Evolutionary conservation across 2,113 vertebrate genomes (phyloP).

Genomic region (Pelmatolapia mariae): DNA sequence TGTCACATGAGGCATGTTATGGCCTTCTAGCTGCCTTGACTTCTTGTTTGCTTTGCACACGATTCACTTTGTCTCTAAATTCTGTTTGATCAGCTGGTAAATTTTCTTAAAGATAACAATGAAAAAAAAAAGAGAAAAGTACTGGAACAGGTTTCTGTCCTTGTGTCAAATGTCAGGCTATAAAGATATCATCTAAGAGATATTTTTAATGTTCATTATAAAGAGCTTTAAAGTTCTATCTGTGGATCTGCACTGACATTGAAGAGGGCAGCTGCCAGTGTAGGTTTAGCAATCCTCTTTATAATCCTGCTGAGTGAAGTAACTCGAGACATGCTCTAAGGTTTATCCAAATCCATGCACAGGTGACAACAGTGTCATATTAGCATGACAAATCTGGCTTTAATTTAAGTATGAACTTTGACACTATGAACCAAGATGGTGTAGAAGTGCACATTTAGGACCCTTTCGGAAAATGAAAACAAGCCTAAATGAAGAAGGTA

Average conservation of each 20-base stretch:
- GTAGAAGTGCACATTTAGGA: background rate
- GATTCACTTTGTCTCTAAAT: background rate
- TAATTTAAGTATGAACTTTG: constrained; percentile 56
- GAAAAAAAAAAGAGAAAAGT: background rate
- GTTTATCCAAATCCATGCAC: constrained; percentile 45
- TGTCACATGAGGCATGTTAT: constrained; percentile 4
- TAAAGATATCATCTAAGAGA: background rate
- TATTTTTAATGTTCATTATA: background rate
- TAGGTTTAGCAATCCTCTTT: constrained; percentile 36
- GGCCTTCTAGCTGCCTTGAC: background rate
- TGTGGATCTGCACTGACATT: background rate
- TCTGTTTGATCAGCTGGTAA: constrained; percentile 29
- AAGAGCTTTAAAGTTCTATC: background rate
- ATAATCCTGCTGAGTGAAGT: constrained; percentile 50
- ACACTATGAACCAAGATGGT: background rate
- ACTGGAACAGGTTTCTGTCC: background rate
- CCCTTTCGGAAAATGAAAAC: background rate
- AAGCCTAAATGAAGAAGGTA: background rate
- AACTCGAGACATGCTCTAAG: constrained; percentile 26
- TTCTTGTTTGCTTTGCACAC: constrained; percentile 27
- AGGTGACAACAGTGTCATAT: constrained; percentile 40
- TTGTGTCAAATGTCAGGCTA: background rate
- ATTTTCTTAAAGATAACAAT: background rate
- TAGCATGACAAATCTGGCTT: constrained; percentile 12
- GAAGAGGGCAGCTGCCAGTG: constrained; percentile 19